Conservation (phyloP, 2,113 vertebrate species). For the Poecile atricapillus region DNA sequence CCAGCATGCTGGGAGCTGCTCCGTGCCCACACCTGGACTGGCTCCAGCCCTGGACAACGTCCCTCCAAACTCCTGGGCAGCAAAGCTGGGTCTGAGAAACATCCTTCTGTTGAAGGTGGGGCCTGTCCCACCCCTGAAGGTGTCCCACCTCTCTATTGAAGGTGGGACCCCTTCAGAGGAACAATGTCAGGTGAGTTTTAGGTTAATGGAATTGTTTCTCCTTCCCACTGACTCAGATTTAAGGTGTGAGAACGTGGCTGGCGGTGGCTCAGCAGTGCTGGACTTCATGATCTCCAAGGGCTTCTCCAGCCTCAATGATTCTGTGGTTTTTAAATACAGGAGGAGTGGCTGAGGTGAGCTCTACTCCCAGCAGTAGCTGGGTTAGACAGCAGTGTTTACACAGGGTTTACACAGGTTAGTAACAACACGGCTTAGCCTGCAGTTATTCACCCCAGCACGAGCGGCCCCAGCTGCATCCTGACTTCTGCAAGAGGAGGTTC, state of each 20-base stretch:
- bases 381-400: background rate
- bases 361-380: background rate
- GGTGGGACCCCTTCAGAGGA: background rate
- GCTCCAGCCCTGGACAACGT: fast-evolving
- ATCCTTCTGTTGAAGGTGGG: background rate
- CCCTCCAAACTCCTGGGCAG: background rate
- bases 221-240: background rate
- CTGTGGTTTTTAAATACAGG: background rate
- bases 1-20: fast-evolving
- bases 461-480: background rate
- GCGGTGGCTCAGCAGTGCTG: background rate
- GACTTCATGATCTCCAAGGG: background rate
- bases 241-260: fast-evolving
- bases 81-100: background rate
- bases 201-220: background rate
- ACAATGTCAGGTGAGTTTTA: background rate
- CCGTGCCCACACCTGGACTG: background rate
- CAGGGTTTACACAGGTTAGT: background rate
- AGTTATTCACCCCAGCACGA: background rate
- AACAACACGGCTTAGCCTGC: background rate
- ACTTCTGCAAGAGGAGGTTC: background rate
- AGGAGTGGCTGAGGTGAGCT: background rate
- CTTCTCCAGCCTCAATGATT: background rate
- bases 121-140: no score
- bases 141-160: background rate